Conservation (phyloP, 2,888 invertebrate species). For the Tenthredo notha region DNA sequence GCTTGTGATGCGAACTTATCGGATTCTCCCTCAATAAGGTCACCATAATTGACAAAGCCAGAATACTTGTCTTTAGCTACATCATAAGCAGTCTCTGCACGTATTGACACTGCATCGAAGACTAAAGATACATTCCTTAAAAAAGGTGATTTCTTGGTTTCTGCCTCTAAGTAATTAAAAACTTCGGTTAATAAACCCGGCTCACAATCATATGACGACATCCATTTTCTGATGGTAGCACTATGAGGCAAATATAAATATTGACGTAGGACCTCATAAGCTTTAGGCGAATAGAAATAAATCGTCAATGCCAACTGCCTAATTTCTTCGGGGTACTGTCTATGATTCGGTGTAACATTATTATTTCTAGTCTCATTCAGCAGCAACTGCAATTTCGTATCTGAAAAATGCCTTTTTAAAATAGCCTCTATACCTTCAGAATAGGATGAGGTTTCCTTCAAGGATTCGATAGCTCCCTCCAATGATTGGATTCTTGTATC, state of each 20-base stretch:
- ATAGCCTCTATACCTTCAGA: slow-evolving; percentile 40
- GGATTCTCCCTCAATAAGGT: slow-evolving; percentile 19
- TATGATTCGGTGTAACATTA: slow-evolving; percentile 26
- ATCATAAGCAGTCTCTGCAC: slow-evolving; percentile 46
- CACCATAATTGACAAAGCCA: slow-evolving; percentile 49
- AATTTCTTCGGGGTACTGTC: slow-evolving; percentile 33
- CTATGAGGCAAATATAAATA: slow-evolving; percentile 36
- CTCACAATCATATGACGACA: slow-evolving; percentile 39
- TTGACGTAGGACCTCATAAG: slow-evolving; percentile 33
- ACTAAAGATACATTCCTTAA: slow-evolving; percentile 47
- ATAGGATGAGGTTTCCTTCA: slow-evolving; percentile 17
- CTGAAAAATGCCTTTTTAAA: slow-evolving; percentile 33
- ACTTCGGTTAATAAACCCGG: slow-evolving; percentile 33
- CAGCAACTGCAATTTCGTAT: slow-evolving; percentile 20
- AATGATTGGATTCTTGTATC: slow-evolving; percentile 24
- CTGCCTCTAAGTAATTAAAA: too few species aligned
- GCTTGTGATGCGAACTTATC: slow-evolving; percentile 45
- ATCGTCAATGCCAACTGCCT: slow-evolving; percentile 40
- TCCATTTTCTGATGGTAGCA: slow-evolving; percentile 41
- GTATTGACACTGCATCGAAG: slow-evolving; percentile 51
- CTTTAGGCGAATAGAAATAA: slow-evolving; percentile 39
- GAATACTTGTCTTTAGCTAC: slow-evolving; percentile 28
- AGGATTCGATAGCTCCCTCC: slow-evolving; percentile 8
- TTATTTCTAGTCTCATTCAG: slow-evolving; percentile 38
- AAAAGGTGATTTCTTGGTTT: slow-evolving; percentile 4